Percentiles rank a stretch among this genome's conserved stretches.
Conservation (phyloP, 2,113 vertebrate genomes). For the Pelecanoides urinatrix region DNA sequence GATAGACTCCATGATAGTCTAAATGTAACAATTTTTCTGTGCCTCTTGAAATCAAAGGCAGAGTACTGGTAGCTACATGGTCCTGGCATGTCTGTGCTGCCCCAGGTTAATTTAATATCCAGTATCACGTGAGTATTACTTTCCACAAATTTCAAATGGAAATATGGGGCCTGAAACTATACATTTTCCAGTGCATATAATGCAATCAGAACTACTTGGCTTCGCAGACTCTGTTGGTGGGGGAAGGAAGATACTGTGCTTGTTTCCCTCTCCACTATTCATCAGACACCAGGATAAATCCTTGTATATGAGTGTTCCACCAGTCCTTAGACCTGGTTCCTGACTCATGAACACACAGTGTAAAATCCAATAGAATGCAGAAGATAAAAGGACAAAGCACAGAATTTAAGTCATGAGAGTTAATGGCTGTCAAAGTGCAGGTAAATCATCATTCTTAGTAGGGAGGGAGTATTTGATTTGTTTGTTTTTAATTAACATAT, state of each 20-base stretch:
- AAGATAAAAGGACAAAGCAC: not conserved
- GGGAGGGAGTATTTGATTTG: not conserved
- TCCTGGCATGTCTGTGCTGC: not conserved
- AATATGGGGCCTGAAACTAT: not conserved
- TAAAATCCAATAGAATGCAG: not conserved
- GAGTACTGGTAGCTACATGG: not conserved
- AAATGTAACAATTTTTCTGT: not conserved
- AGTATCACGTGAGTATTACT: not conserved
- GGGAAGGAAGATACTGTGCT: not conserved
- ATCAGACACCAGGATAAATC: not conserved
- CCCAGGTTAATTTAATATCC: not conserved
- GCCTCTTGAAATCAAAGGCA: not conserved
- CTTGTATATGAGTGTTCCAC: accelerated
- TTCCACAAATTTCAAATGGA: not conserved
- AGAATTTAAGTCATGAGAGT: not conserved
- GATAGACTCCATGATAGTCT: not conserved
- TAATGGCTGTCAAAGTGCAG: not conserved
- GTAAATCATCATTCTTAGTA: not conserved
- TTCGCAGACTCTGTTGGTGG: not conserved
- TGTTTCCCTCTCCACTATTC: not conserved
- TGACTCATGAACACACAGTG: not conserved
- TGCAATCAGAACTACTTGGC: not conserved
- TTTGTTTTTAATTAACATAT: not conserved
- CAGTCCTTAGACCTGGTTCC: not conserved
- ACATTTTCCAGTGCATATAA: not conserved